Evolutionary conservation across 2,113 vertebrate species (phyloP), one percentile per base, ranked within the genome.

Genomic region (Tringa solitaria): DNA sequence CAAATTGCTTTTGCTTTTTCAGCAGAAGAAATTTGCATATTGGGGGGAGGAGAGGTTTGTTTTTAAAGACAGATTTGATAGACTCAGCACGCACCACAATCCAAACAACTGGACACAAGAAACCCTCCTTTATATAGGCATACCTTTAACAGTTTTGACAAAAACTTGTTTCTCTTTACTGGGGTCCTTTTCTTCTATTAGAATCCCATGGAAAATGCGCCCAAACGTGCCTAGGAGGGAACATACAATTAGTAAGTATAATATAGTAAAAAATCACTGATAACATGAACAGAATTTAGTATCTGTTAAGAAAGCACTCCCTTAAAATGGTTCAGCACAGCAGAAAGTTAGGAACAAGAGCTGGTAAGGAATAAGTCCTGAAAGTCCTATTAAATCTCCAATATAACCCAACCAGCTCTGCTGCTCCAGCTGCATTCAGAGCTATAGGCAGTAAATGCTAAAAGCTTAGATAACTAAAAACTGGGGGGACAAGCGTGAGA

Each of bases 121-220:
- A 69, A 75, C n/a, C 0, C 45, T 33, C 68, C 24, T 75, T 86
- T 10, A 33, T 33, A 24, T 59, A 68, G 51, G 30, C 97, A 8
- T 98, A 99, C 99, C 99, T 99, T 99, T 99, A 81, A 99, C 99
- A 32, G 99, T 99, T 98, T 99, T 99, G 93, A 99, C 99, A 98
- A 99, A 99, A 84, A 99, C 98, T 91, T 98, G 98, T 80, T 99
- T 99, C 95, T 99, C 99, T 97, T 99, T 99, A 89, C 93, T 99
- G 81, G 99, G 99, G 96, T 99, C 99, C 97, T 99, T 99, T 78
- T 99, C 99, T 84, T 99, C 99, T 96, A 99, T 97, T 89, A 99
- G 98, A 91, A 99, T 98, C 26, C 99, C 99, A 27, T 99, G 99
- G 96, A 99, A 99, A 97, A 99, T 99, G 88, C 99, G 99, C 16